These are phyloP conservation scores for Deroptyus accipitrinus DNA, from an alignment of 2,113 vertebrate species.

Conservation along the genomic window DNA sequence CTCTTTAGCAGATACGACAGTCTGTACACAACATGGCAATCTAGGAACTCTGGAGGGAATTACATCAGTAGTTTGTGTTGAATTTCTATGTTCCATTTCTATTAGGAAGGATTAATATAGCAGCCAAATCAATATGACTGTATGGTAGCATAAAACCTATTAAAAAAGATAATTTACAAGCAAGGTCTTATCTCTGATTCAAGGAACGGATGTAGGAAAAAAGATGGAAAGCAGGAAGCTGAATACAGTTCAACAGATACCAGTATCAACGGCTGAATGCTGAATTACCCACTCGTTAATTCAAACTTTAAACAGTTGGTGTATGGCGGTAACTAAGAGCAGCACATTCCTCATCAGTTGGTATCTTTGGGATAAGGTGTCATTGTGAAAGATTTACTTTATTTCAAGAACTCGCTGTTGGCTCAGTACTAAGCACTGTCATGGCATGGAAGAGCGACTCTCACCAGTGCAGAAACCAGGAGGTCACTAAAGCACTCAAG, in stretches of 20 bases:
- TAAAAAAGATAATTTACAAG: background rate
- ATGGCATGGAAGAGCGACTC: background rate
- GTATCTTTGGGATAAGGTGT: background rate
- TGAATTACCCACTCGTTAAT: background rate
- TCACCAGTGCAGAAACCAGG: background rate
- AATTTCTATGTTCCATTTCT: conserved; percentile 13
- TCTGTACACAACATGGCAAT: conserved; percentile 1
- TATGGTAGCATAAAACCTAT: background rate
- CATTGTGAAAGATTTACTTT: background rate
- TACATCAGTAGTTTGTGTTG: conserved; percentile 5
- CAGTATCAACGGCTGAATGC: background rate
- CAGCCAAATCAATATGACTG: background rate
- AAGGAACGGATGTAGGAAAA: background rate
- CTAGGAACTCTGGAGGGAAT: background rate
- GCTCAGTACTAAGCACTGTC: background rate
- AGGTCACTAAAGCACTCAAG: background rate
- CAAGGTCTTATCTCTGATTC: background rate
- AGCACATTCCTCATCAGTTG: background rate
- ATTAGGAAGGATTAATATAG: conserved; percentile 37
- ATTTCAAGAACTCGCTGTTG: background rate
- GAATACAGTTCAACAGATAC: background rate
- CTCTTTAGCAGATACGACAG: conserved; percentile 13
- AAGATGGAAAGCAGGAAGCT: background rate
- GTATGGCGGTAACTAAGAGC: background rate
- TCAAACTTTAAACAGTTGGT: background rate